Evolutionary conservation across 2,797 vertebrate genomes (phyloP).

Genomic region (Propithecus deckenii): DNA sequence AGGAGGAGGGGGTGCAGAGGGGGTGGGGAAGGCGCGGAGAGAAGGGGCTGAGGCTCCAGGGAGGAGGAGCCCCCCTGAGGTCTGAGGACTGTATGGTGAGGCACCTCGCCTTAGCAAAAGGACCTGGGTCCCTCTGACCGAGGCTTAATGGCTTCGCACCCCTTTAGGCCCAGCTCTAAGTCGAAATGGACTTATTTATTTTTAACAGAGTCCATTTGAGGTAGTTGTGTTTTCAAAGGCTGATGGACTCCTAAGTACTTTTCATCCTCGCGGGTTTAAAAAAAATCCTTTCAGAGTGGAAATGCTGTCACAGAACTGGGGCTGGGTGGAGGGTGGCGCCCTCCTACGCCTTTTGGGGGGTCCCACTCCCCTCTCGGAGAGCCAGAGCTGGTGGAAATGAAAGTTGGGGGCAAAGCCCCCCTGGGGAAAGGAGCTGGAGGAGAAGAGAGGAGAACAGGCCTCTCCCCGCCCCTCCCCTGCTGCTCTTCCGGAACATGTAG

Average conservation of each 20-base stretch:
- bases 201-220: constrained; percentile 64
- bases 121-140: accelerated
- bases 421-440: not conserved
- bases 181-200: constrained; percentile 53
- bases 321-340: constrained; percentile 1
- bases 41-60: too few species aligned
- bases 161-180: not conserved
- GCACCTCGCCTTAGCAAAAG: not conserved
- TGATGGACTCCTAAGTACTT: constrained; percentile 30
- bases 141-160: not conserved
- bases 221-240: constrained; percentile 70
- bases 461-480: not conserved
- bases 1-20: accelerated
- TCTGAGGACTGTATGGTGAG: not conserved
- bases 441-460: not conserved
- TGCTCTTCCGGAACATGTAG: constrained; percentile 43
- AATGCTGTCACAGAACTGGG: constrained; percentile 30
- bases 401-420: constrained; percentile 73
- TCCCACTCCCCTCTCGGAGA: constrained; percentile 53
- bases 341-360: constrained; percentile 39
- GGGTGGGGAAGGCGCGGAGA: too few species aligned
- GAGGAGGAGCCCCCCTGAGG: too few species aligned
- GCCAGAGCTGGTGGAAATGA: constrained; percentile 43
- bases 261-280: constrained; percentile 28
- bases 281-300: constrained; percentile 27